phyloP scores from a whole-genome alignment of 2,888 invertebrate species.

The Ophion ellenae region DNA sequence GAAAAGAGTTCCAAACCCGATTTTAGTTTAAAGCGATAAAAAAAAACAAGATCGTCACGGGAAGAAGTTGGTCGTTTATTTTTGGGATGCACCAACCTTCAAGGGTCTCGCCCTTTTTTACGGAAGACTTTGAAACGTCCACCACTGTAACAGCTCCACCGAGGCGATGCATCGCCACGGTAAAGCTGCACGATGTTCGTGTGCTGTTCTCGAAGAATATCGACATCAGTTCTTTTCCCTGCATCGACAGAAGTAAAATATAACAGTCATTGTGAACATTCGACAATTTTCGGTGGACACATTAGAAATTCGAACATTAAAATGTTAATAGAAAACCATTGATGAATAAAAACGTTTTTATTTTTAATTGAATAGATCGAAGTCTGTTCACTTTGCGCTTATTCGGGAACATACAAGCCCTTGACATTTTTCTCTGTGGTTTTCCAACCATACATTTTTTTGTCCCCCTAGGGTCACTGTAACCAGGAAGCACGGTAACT shows the following conservation, averaged over 20 bases:
- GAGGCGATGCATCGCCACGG: slow-evolving; percentile 97
- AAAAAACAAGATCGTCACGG: too few relatives aligned
- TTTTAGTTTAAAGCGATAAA: too few relatives aligned
- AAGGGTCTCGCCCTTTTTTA: slow-evolving; percentile 97
- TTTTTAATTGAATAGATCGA: not conserved
- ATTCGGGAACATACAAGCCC: too few relatives aligned
- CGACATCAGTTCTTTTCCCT: slow-evolving; percentile 97
- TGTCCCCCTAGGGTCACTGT: too few relatives aligned
- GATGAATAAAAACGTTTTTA: not conserved
- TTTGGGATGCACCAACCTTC: slow-evolving; percentile 86
- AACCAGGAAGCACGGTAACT: not conserved
- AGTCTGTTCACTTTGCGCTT: too few relatives aligned
- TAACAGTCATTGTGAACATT: not conserved
- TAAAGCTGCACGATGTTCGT: slow-evolving; percentile 97
- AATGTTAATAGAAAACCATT: not conserved
- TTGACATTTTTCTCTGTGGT: too few relatives aligned
- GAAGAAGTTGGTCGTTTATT: not conserved
- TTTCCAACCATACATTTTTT: too few relatives aligned
- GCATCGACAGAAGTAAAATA: slow-evolving; percentile 53
- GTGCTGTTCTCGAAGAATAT: slow-evolving; percentile 99
- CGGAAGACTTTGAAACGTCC: slow-evolving; percentile 95
- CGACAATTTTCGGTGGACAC: not conserved
- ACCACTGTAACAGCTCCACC: slow-evolving; percentile 97
- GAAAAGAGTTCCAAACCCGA: too few relatives aligned
- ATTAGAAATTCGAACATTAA: not conserved